phyloP scores from a whole-genome alignment of 2,888 invertebrate genomes.

The Plagodis dolabraria region DNA sequence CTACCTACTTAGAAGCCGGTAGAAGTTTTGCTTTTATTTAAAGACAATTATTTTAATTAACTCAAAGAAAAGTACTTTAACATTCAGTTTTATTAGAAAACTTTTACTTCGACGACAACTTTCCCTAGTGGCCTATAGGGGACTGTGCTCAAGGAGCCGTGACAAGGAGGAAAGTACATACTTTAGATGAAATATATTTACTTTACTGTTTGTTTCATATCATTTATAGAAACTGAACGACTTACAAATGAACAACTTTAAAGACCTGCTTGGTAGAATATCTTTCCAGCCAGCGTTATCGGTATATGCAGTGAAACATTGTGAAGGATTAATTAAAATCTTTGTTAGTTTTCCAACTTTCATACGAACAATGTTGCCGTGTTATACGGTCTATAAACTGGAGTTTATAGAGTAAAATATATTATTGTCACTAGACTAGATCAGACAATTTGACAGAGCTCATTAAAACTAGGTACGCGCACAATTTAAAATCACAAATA shows the following conservation, averaged over 20 bases:
- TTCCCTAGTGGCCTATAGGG: conserved; percentile 11
- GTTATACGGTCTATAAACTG: too few species aligned
- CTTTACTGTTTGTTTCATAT: not conserved
- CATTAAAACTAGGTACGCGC: not conserved
- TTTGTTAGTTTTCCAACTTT: too few species aligned
- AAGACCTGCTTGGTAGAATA: too few species aligned
- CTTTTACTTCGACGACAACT: conserved; percentile 22
- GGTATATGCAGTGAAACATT: too few species aligned
- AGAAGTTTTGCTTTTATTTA: conserved; percentile 26
- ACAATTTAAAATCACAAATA: conserved; percentile 8
- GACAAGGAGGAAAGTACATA: not conserved
- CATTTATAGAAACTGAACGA: too few species aligned
- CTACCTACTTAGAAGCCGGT: conserved; percentile 17
- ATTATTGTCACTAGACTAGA: not conserved
- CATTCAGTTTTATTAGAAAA: conserved; percentile 29
- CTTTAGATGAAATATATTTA: not conserved
- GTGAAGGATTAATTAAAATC: too few species aligned
- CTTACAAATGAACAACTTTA: too few species aligned
- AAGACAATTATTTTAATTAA: conserved; percentile 31
- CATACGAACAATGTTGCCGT: too few species aligned
- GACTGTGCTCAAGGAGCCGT: conserved; percentile 10
- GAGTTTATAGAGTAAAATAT: not conserved
- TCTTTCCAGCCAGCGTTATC: too few species aligned
- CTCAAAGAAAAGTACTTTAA: conserved; percentile 18
- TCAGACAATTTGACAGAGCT: conserved; percentile 8